Evolutionary conservation across 2,797 vertebrate species (phyloP).

Genomic region (Eulemur albifrons): DNA sequence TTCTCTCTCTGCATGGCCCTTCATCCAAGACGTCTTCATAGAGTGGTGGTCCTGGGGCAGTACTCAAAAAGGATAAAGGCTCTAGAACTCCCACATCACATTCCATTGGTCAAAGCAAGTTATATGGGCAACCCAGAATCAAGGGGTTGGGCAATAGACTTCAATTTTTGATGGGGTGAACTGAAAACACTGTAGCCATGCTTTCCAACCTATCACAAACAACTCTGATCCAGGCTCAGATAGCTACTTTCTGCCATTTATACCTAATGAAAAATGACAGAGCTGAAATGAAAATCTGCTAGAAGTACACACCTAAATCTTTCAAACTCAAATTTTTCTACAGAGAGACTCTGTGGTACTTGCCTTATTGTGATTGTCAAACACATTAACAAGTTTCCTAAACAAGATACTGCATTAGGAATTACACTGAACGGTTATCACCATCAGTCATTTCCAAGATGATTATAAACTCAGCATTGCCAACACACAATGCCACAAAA

Average conservation of each 20-base stretch:
- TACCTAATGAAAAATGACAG: background rate
- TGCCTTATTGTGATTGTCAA: conserved; percentile 14
- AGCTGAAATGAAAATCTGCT: background rate
- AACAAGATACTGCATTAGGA: conserved; percentile 5
- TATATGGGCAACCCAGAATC: background rate
- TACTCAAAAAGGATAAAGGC: background rate
- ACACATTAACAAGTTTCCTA: conserved; percentile 1
- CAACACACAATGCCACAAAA: conserved; percentile 3
- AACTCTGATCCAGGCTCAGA: background rate
- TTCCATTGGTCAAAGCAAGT: background rate
- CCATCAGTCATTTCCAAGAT: conserved; percentile 24
- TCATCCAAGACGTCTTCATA: background rate
- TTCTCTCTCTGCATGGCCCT: background rate
- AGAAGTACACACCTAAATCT: background rate
- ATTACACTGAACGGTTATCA: conserved; percentile 33
- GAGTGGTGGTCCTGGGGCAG: background rate
- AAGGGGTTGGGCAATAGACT: background rate
- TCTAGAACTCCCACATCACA: background rate
- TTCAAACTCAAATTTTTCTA: conserved; percentile 25
- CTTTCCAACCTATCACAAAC: background rate
- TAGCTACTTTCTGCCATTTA: conserved; percentile 32
- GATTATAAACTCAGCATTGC: conserved; percentile 2
- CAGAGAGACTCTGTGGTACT: background rate
- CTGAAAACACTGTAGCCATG: background rate
- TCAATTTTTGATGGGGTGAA: background rate